phyloP scores from a whole-genome alignment of 2,113 vertebrate genomes.

The Cariama cristata region DNA sequence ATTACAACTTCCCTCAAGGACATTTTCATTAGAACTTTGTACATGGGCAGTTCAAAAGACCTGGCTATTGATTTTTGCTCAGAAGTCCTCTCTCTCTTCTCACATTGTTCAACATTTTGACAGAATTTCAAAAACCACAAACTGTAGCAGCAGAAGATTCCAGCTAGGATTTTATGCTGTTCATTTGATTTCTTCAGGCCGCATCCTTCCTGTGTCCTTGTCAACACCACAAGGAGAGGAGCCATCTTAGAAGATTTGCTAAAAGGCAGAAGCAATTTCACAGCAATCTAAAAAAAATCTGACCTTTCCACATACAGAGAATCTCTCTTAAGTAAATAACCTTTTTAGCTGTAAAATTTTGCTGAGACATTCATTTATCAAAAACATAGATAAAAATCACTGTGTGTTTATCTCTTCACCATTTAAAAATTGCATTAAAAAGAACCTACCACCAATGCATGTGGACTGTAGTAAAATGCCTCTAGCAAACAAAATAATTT shows the following conservation, averaged over 20 bases:
- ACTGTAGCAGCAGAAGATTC: slow-evolving; percentile 65
- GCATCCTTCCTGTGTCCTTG: slow-evolving; percentile 79
- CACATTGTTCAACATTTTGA: slow-evolving; percentile 74
- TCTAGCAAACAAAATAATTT: neutral
- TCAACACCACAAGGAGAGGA: slow-evolving; percentile 77
- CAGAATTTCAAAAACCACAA: slow-evolving; percentile 76
- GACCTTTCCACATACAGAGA: slow-evolving; percentile 85
- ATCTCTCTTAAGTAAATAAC: slow-evolving; percentile 90
- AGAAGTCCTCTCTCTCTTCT: slow-evolving; percentile 74
- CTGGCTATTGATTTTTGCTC: slow-evolving; percentile 79
- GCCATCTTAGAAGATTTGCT: slow-evolving; percentile 81
- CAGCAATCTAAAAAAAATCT: slow-evolving; percentile 80
- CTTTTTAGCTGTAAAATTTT: slow-evolving; percentile 84
- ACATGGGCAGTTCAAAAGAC: slow-evolving; percentile 76
- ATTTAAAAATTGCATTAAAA: slow-evolving; percentile 70
- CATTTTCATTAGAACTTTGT: slow-evolving; percentile 80
- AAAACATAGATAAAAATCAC: slow-evolving; percentile 75
- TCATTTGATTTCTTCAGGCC: slow-evolving; percentile 76
- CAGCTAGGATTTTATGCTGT: slow-evolving; percentile 70
- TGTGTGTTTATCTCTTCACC: slow-evolving; percentile 63
- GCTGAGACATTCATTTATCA: slow-evolving; percentile 78
- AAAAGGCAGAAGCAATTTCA: slow-evolving; percentile 90
- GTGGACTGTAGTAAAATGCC: neutral
- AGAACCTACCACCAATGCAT: neutral
- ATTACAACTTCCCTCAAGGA: slow-evolving; percentile 77